phyloP scores from a whole-genome alignment of 1,140 invertebrate genomes.

The Chironomus striatipennis region DNA sequence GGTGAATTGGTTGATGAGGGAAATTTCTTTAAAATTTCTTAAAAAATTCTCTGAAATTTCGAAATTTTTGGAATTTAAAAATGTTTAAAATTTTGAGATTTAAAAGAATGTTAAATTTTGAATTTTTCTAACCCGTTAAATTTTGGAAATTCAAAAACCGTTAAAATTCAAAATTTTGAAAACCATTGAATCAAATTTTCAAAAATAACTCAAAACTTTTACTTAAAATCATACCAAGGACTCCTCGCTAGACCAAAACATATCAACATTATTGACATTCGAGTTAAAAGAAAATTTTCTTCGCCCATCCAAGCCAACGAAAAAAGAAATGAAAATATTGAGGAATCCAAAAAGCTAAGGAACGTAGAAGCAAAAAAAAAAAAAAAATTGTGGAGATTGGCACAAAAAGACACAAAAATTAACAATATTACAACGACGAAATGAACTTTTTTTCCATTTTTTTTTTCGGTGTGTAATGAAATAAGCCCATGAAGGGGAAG shows the following conservation, averaged over 20 bases:
- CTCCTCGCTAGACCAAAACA: background rate
- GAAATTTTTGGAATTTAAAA: too few relatives aligned
- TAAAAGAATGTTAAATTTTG: background rate
- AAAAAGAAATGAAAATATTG: too few relatives aligned
- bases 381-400: slow-evolving; percentile 16
- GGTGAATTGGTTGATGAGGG: background rate
- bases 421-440: slow-evolving; percentile 21
- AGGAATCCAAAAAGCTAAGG: too few relatives aligned
- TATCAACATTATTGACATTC: background rate
- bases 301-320: too few relatives aligned
- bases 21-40: background rate
- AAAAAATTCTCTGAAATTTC: background rate
- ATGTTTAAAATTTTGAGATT: background rate
- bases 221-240: background rate
- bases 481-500: too few relatives aligned
- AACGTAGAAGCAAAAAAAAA: background rate
- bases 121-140: background rate
- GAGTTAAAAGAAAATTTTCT: background rate
- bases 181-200: background rate
- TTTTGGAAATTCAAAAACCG: background rate
- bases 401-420: slow-evolving; percentile 24
- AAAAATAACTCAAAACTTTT: background rate
- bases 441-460: slow-evolving; percentile 14
- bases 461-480: background rate
- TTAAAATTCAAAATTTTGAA: background rate